Evolutionary conservation across 2,888 invertebrate genomes (phyloP).

Genomic region (Sphinx pinastri): DNA sequence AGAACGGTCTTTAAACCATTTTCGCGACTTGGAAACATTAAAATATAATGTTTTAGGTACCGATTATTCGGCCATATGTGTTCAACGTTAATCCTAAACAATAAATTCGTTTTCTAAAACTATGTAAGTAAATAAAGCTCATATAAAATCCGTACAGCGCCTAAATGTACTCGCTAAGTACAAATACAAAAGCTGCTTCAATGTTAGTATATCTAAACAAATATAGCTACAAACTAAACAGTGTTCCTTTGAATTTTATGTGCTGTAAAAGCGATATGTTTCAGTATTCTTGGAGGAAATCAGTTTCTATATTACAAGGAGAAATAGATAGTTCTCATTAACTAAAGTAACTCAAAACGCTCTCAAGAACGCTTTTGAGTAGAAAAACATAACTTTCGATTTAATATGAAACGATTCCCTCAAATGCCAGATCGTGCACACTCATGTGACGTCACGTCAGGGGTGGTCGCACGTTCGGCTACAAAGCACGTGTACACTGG

Average conservation of each 20-base stretch:
- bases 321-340: background rate
- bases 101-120: constrained; percentile 22
- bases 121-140: constrained; percentile 21
- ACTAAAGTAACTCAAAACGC: background rate
- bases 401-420: constrained; percentile 5
- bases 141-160: constrained; percentile 15
- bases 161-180: constrained; percentile 13
- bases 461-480: constrained; percentile 37
- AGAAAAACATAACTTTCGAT: background rate
- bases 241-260: background rate
- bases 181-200: constrained; percentile 16
- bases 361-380: background rate
- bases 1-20: too few species aligned
- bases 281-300: constrained; percentile 20
- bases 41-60: too few species aligned
- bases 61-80: too few species aligned
- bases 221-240: constrained; percentile 12
- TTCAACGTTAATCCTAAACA: background rate
- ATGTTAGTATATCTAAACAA: constrained; percentile 10
- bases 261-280: constrained; percentile 45
- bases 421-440: constrained; percentile 32
- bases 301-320: background rate
- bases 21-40: too few species aligned
- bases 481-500: constrained; percentile 55
- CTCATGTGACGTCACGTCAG: constrained; percentile 29